These are phyloP conservation scores for Zonitis immaculata DNA, from an alignment of 2,888 invertebrate genomes.

Conservation along the genomic window DNA sequence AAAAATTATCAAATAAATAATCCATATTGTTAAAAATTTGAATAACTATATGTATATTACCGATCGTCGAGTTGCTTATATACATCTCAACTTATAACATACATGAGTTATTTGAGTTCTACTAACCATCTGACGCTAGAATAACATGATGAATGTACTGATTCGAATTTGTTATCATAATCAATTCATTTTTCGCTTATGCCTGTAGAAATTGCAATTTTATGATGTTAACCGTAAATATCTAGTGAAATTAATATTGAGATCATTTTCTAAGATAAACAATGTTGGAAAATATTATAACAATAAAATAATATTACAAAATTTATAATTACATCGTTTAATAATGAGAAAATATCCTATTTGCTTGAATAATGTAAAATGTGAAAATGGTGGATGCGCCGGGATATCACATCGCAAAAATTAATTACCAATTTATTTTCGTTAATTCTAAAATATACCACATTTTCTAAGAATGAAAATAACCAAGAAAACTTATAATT, in stretches of 20 bases:
- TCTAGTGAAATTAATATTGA: too few species aligned
- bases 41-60: not conserved
- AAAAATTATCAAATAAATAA: not conserved
- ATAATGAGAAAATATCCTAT: too few species aligned
- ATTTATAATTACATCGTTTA: too few species aligned
- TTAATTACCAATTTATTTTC: too few species aligned
- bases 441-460: not conserved
- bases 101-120: not conserved
- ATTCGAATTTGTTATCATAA: not conserved
- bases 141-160: not conserved
- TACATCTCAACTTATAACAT: not conserved
- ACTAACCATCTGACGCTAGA: not conserved
- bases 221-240: not conserved
- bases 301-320: too few species aligned
- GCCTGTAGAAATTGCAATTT: not conserved
- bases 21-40: not conserved
- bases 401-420: too few species aligned
- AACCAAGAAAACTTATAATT: not conserved
- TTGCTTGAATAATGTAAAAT: too few species aligned
- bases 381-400: too few species aligned
- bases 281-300: too few species aligned
- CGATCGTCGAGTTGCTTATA: not conserved
- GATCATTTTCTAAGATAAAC: too few species aligned
- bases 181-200: not conserved
- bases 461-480: not conserved